phyloP scores from a whole-genome alignment of 2,797 vertebrate species.

The Merluccius polli region DNA sequence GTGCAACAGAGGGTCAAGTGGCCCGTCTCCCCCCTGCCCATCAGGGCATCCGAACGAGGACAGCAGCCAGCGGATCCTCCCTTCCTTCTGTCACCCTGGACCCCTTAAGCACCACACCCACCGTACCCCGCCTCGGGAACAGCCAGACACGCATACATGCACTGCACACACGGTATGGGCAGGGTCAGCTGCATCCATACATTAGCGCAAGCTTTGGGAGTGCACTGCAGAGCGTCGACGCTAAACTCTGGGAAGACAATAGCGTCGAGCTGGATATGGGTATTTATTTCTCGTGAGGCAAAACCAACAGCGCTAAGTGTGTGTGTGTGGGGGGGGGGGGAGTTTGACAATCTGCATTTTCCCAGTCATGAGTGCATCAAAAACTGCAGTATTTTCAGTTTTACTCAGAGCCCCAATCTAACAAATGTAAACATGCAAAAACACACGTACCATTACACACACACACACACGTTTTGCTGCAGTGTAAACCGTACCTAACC shows the following conservation, averaged over 20 bases:
- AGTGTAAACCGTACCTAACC: slow-evolving; percentile 20
- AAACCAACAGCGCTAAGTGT: slow-evolving; percentile 10
- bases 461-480: slow-evolving; percentile 31
- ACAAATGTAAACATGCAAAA: neutral
- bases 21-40: slow-evolving; percentile 3
- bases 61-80: slow-evolving; percentile 22
- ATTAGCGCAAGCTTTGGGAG: neutral
- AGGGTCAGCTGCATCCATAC: neutral
- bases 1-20: slow-evolving; percentile 21
- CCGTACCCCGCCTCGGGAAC: neutral
- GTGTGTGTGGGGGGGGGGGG: slow-evolving; percentile 12
- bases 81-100: slow-evolving; percentile 16
- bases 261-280: neutral
- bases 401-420: neutral
- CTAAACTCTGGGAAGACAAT: neutral
- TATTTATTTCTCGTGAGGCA: neutral
- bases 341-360: slow-evolving; percentile 31
- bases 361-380: slow-evolving; percentile 27
- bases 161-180: neutral
- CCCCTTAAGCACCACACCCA: slow-evolving; percentile 14
- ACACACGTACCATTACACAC: neutral
- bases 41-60: slow-evolving; percentile 13
- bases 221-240: neutral
- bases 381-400: slow-evolving; percentile 31
- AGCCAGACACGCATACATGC: neutral